Percentiles rank a stretch among this genome's conserved stretches.
Conservation (phyloP, 2,888 invertebrate genomes). For the Drosophila formosana region DNA sequence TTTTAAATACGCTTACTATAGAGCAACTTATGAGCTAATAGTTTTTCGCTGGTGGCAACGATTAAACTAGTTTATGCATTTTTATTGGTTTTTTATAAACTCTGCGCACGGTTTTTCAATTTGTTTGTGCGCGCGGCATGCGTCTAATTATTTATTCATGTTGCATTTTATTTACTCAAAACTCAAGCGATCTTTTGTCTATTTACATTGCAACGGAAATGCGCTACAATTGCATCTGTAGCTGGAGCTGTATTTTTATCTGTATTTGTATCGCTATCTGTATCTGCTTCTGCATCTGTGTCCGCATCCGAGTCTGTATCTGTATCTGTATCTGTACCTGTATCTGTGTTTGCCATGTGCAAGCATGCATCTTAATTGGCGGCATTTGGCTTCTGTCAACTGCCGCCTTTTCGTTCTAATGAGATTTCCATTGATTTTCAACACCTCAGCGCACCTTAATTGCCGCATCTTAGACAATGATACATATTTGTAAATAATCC, state of each 20-base stretch:
- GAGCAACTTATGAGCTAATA: constrained; percentile 24
- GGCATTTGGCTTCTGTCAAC: constrained; percentile 85
- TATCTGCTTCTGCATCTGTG: constrained; percentile 26
- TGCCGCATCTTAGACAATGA: constrained; percentile 47
- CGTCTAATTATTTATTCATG: constrained; percentile 66
- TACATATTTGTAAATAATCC: constrained; percentile 52
- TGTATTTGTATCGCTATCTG: constrained; percentile 27
- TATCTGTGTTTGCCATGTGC: constrained; percentile 36
- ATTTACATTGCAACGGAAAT: constrained; percentile 72
- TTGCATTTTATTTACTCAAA: constrained; percentile 73
- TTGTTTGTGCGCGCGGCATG: constrained; percentile 70
- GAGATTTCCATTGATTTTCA: constrained; percentile 79
- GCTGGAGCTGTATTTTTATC: constrained; percentile 2
- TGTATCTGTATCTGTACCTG: constrained; percentile 21
- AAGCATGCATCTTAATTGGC: constrained; percentile 68
- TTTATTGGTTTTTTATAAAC: constrained; percentile 69
- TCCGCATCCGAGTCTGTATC: constrained; percentile 16
- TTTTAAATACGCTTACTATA: constrained; percentile 60
- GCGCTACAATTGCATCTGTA: constrained; percentile 45
- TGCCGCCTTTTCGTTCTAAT: constrained; percentile 83
- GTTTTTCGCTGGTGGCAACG: constrained; percentile 18
- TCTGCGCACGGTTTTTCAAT: constrained; percentile 14
- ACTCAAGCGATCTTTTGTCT: constrained; percentile 56
- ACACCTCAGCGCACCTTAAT: constrained; percentile 76
- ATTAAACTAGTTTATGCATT: constrained; percentile 59